Base-by-base conservation (phyloP, 2,113 vertebrate genomes). In the Verasper variegatus region DNA sequence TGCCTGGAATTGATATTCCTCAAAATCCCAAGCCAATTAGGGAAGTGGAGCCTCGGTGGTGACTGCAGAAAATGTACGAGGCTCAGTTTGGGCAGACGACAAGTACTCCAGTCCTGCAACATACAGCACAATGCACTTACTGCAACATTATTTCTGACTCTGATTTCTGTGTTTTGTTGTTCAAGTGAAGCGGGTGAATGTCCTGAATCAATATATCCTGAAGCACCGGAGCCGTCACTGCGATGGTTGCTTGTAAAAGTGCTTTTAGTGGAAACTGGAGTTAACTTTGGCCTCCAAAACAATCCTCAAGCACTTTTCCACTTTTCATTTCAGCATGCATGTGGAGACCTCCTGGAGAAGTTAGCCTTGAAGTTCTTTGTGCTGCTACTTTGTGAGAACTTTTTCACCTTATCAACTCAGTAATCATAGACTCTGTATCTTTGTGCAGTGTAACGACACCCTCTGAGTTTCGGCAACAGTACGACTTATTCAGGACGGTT, bases 1-100 rank as follows among this genome's bases (percentile, higher is more conserved):
- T 73, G 78, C 67, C 54, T 72, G 83, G 49, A 77, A 89, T 66
- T 84, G 90, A 93, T 89, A 82, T 85, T 84, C 65, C 51, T 54
- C 51, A n/a, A 54, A 54, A 54, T 54, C 51, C 51, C 51, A 54
- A 21, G 51, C 20, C 51, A 54, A 54, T 54, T 54, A 54, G 20
- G n/a, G 18, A 54, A 54, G 51, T 21, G 51, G 51, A 54, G 15
- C 15, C 57, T 68, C 57, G 68, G 71, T 68, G 78, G 71, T 67
- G 67, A 72, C 56, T 77, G 78, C 70, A 83, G 72, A 84, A 87
- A 87, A 80, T 69, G 49, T 60, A 40, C 63, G 71, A 79, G 66
- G 74, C 52, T 59, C 11, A 67, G 81, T 73, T 84, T 69, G 74
- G 64, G 62, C 68, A 62, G 57, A 84, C 62, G 75, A 82, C 65